Percentiles rank a stretch among this genome's conserved stretches.
These are phyloP conservation scores for Azorinus chamasolen DNA, from an alignment of 2,888 invertebrate genomes.

Conservation along the genomic window DNA sequence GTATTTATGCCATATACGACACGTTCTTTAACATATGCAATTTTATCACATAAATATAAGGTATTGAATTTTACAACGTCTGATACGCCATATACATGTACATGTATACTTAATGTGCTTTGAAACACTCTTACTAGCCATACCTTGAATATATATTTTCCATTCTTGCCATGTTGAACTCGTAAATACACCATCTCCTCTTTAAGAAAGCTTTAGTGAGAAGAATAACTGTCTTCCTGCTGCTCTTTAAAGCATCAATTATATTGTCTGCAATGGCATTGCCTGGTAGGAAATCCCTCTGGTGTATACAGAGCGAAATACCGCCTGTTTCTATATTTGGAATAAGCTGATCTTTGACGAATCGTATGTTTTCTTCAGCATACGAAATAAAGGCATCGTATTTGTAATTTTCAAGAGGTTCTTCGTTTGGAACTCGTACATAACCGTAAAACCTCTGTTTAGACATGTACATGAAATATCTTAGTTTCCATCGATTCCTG, in stretches of 20 bases:
- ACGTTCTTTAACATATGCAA: too few relatives aligned
- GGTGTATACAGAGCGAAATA: slow-evolving; percentile 63
- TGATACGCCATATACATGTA: too few relatives aligned
- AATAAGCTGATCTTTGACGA: slow-evolving; percentile 24
- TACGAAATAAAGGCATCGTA: slow-evolving; percentile 47
- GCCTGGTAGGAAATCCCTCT: slow-evolving; percentile 68
- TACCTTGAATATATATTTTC: slow-evolving; percentile 54
- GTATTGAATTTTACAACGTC: too few relatives aligned
- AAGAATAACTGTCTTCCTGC: slow-evolving; percentile 8
- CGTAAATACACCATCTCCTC: slow-evolving; percentile 70
- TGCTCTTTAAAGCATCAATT: background rate
- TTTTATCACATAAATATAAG: too few relatives aligned
- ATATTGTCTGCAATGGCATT: slow-evolving; percentile 29
- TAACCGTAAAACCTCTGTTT: slow-evolving; percentile 33
- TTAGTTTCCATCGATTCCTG: slow-evolving; percentile 54
- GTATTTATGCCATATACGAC: too few relatives aligned
- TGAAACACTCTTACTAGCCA: too few relatives aligned
- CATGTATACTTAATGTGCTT: too few relatives aligned
- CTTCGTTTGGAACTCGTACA: slow-evolving; percentile 1
- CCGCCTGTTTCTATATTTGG: slow-evolving; percentile 36
- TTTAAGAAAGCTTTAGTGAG: slow-evolving; percentile 43
- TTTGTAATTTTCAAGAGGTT: slow-evolving; percentile 18
- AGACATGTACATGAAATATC: slow-evolving; percentile 49
- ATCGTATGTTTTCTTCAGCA: slow-evolving; percentile 30
- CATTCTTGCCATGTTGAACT: slow-evolving; percentile 67